Evolutionary conservation across 2,888 invertebrate genomes (phyloP), one percentile per base, ranked within the genome.

Genomic region (Mesoligia furuncula): DNA sequence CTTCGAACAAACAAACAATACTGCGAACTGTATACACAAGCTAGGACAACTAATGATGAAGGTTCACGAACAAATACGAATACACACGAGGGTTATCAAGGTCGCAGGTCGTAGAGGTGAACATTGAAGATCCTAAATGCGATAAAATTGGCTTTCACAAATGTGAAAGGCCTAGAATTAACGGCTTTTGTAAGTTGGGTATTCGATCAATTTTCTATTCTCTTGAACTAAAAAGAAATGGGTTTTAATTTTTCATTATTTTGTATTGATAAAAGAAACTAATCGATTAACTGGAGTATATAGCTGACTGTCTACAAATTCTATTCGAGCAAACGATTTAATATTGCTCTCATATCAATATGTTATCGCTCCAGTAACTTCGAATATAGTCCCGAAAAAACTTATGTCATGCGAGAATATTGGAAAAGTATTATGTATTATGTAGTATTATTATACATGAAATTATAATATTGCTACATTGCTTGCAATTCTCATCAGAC

Each of bases 121-220:
- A 73, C 75, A 75, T 80, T 68, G 78, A 57, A 79, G 87, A 88
- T 88, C 72, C 61, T 76, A 69, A 83, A 71, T 64, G 69, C 79
- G 85, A 87, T 85, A 85, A 83, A 78, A 83, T 77, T 73, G 73
- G 71, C 67, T 77, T 73, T 80, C 51, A 79, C 81, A 77, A 71
- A 84, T 69, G 65, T 80, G 69, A 77, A 85, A 45, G 71, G 71
- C 39, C 62, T 76, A 45, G 20, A 59, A 77, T 67, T 82, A 83
- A 84, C 73, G 77, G 67, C 66, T 68, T 71, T 75, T 80, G 64
- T 70, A 48, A 31, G 48, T 81, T 42, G 11, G 62, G 20, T 27
- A 54, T 72, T 70, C 64, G 45, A 69, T 59, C 51, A 81, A n/a
- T 68, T 68, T 64, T 59, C 59, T 81, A 57, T 61, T 74, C 51